These are phyloP conservation scores for Colostygia pectinataria DNA, from an alignment of 2,888 invertebrate species.

Conservation along the genomic window DNA sequence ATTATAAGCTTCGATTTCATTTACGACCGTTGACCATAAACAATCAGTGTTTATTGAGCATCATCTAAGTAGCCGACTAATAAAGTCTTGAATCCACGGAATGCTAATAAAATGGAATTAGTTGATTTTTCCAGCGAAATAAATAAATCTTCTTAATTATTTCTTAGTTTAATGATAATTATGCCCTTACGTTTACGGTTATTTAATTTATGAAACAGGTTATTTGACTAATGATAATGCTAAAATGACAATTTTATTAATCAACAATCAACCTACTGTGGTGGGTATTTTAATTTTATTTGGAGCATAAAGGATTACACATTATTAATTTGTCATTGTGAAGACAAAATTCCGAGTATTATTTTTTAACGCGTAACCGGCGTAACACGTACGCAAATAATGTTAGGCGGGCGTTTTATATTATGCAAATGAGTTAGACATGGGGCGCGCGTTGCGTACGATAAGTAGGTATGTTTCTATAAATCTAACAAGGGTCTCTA, in stretches of 20 bases:
- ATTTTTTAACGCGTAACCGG: too few relatives aligned
- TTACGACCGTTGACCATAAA: conserved; percentile 48
- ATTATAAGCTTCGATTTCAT: conserved; percentile 33
- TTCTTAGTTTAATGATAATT: conserved; percentile 37
- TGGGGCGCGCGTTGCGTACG: too few relatives aligned
- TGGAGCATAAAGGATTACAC: conserved; percentile 4
- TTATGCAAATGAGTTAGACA: too few relatives aligned
- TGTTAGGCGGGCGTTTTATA: too few relatives aligned
- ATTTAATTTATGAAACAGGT: conserved; percentile 32
- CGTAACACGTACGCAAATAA: too few relatives aligned
- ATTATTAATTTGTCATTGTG: too few relatives aligned
- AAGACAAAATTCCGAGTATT: too few relatives aligned
- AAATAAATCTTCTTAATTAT: conserved; percentile 40
- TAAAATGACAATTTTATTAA: conserved; percentile 23
- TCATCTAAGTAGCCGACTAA: conserved; percentile 43
- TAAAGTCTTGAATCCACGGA: conserved; percentile 34
- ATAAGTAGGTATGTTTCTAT: too few relatives aligned
- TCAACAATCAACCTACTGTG: conserved; percentile 1
- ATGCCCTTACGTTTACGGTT: conserved; percentile 37
- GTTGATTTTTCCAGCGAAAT: conserved; percentile 33
- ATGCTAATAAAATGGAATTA: conserved; percentile 42
- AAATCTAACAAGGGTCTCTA: too few relatives aligned
- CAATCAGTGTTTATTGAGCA: conserved; percentile 44
- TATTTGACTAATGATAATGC: conserved; percentile 28
- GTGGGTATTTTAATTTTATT: conserved; percentile 4